These are phyloP conservation scores for Spinibarbus caldwelli DNA, from an alignment of 2,797 vertebrate species.

Conservation along the genomic window DNA sequence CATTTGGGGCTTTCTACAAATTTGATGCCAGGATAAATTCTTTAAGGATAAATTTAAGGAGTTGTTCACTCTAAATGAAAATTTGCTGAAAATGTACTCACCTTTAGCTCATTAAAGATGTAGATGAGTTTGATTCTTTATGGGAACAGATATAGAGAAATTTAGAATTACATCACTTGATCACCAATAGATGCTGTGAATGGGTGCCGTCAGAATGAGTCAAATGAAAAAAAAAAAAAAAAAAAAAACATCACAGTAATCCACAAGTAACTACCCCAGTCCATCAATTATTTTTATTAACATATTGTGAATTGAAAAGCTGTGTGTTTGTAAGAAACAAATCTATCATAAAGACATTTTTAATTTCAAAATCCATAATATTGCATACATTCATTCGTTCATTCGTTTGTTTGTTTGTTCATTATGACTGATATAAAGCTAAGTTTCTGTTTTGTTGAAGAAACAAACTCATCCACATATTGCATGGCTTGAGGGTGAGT, in stretches of 20 bases:
- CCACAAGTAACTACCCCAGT: neutral
- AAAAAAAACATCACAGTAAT: no score
- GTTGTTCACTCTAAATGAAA: neutral
- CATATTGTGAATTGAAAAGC: neutral
- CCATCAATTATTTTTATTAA: neutral
- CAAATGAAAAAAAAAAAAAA: neutral
- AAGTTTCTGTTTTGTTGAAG: no score
- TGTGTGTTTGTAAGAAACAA: neutral
- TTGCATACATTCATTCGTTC: no score
- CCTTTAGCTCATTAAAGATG: neutral
- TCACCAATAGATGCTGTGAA: neutral
- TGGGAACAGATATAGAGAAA: neutral
- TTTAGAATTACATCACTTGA: neutral
- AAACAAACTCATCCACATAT: no score
- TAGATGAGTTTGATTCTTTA: neutral
- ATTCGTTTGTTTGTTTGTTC: no score
- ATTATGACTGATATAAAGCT: no score
- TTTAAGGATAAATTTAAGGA: no score
- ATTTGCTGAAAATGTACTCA: neutral
- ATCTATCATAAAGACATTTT: neutral
- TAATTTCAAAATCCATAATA: neutral
- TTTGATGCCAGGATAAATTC: neutral
- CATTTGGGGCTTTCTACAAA: neutral
- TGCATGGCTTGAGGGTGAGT: no score
- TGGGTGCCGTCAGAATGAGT: neutral